phyloP scores from a whole-genome alignment of 2,113 vertebrate species.

The Mionectes macconnelli region DNA sequence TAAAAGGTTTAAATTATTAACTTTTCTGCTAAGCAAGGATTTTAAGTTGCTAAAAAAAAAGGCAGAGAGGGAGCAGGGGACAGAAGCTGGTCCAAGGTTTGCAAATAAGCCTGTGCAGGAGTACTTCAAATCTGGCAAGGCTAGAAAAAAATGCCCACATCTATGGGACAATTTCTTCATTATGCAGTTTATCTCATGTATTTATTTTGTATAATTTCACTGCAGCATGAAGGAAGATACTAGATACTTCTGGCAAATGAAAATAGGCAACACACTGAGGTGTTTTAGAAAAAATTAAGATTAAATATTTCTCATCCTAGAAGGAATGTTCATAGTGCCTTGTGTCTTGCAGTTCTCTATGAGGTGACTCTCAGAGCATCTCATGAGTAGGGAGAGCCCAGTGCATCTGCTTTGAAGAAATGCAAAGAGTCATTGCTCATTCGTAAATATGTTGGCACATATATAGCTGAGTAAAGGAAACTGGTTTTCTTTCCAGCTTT shows the following conservation, averaged over 20 bases:
- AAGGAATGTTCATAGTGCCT: not conserved
- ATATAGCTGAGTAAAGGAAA: conserved; percentile 26
- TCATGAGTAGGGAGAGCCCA: not conserved
- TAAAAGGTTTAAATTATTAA: not conserved
- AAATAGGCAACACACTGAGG: not conserved
- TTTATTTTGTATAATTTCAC: not conserved
- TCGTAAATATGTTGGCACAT: not conserved
- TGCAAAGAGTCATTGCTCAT: not conserved
- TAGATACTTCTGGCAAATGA: not conserved
- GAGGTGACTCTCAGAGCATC: not conserved
- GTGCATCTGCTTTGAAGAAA: not conserved
- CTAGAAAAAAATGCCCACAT: not conserved
- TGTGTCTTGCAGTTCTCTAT: not conserved
- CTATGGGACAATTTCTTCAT: not conserved
- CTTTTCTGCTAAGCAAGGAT: not conserved
- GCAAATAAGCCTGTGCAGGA: not conserved
- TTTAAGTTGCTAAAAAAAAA: not conserved
- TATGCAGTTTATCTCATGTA: not conserved
- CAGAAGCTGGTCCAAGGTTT: not conserved
- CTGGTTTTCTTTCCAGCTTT: conserved; percentile 12
- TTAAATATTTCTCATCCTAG: not conserved
- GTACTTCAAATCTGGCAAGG: not conserved
- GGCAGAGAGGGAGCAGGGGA: not conserved
- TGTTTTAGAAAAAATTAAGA: conserved; percentile 9
- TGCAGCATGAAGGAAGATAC: not conserved